Evolutionary conservation across 23 tunicate genomes (phyloP), one percentile per base, ranked within the genome.

Genomic region (Halocynthia roretzi): DNA sequence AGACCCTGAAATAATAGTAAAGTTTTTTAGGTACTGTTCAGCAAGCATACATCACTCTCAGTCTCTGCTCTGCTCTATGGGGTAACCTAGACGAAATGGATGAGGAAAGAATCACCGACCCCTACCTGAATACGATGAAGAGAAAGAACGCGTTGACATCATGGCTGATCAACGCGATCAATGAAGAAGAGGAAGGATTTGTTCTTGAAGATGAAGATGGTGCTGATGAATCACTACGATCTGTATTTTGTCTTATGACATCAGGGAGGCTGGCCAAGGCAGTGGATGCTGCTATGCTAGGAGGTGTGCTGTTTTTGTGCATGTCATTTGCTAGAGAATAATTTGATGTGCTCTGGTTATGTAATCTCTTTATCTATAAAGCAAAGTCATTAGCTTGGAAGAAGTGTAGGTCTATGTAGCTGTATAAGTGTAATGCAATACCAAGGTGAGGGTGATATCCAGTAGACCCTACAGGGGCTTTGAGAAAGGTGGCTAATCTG

Each of bases 31-130:
- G 80, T 68, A 83, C 72, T 52, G 55, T 89, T 0, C 83, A 23
- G 7, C 54, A 76, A 22, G 48, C 84, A 14, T 80, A 85, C 62
- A 7, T 82, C 54, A 84, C 85, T 51, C 88, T 91, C 76, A 69
- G 87, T 8, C 64, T 91, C 6, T 85, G 90, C 72, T 63, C 67
- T 23, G 85, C 91, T 7, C 71, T 91, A 14, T 91, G 97, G 97
- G 97, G 97, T 8, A 53, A 53, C 10, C 52, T 74, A 6, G 60
- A 69, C 40, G 86, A 80, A 62, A 52, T n/a, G 7, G 61, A 67
- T 6, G 61, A 21, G 31, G 83, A 23, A 50, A 61, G 22, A 14
- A 15, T 8, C 52, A 17, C 77, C 0, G 50, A 58, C 48, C 71
- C 80, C 6, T 87, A 82, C 50, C 52, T 67, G 15, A 63, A 76